Evolutionary conservation across 2,113 vertebrate genomes (phyloP).

Genomic region (Crypturellus undulatus): DNA sequence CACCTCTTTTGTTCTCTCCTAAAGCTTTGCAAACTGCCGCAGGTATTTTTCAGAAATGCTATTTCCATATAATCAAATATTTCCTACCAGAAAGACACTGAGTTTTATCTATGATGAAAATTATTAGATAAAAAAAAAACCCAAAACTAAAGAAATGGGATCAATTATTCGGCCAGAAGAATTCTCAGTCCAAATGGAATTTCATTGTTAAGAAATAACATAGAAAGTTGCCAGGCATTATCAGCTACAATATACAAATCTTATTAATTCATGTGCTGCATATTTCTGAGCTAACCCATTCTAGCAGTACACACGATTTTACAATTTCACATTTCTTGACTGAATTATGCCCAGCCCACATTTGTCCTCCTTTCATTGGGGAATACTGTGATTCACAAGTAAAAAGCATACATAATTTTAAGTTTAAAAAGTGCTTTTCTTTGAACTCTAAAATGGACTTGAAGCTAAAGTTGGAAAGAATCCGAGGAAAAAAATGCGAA

Average conservation of each 20-base stretch:
- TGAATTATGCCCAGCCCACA: neutral
- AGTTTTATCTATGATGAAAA: neutral
- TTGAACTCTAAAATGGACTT: neutral
- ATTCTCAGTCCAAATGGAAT: neutral
- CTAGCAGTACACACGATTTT: neutral
- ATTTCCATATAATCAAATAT: neutral
- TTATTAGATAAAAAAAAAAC: neutral
- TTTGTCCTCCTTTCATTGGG: neutral
- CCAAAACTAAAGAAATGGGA: neutral
- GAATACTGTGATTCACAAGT: neutral
- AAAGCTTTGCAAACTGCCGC: neutral
- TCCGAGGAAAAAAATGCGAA: neutral
- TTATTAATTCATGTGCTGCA: neutral
- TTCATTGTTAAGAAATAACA: neutral
- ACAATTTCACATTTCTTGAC: neutral
- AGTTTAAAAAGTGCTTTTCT: neutral
- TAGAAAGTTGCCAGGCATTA: neutral
- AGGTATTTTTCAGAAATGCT: neutral
- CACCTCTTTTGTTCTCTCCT: neutral
- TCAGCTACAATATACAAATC: neutral
- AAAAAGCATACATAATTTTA: neutral
- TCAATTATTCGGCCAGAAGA: neutral
- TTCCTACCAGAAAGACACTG: neutral
- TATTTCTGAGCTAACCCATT: neutral
- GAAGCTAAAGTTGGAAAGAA: neutral